These are phyloP conservation scores for Petrocephalus sullivani DNA, from an alignment of 2,797 vertebrate genomes.

Conservation along the genomic window DNA sequence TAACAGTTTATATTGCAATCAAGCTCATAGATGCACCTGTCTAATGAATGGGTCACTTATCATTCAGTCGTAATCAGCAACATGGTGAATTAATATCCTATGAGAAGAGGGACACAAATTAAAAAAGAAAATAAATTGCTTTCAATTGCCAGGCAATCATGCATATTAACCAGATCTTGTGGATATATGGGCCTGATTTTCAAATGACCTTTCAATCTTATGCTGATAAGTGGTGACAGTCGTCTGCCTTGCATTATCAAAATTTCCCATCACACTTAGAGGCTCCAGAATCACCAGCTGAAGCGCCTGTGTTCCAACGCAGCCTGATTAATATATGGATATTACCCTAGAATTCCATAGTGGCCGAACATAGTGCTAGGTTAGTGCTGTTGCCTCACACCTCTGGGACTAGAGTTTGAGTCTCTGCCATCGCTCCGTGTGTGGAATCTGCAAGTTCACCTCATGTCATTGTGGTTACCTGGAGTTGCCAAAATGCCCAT, in stretches of 20 bases:
- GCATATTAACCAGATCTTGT: conserved; percentile 67
- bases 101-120: conserved; percentile 63
- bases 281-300: not conserved
- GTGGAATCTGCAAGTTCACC: not conserved
- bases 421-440: not conserved
- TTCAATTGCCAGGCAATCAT: conserved; percentile 64
- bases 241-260: not conserved
- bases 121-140: conserved; percentile 68
- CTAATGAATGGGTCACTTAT: conserved; percentile 57
- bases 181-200: conserved; percentile 54
- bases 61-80: conserved; percentile 59
- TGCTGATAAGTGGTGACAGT: not conserved
- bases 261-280: not conserved
- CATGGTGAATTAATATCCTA: conserved; percentile 67
- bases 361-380: not conserved
- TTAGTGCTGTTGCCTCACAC: not conserved
- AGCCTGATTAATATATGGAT: not conserved
- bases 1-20: conserved; percentile 5
- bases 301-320: not conserved
- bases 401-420: not conserved
- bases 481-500: not conserved
- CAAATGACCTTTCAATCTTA: conserved; percentile 54
- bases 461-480: not conserved
- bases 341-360: not conserved
- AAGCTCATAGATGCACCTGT: conserved; percentile 34